Evolutionary conservation across 2,797 vertebrate species (phyloP), one percentile per base, ranked within the genome.

Genomic region (Danio tinwini): DNA sequence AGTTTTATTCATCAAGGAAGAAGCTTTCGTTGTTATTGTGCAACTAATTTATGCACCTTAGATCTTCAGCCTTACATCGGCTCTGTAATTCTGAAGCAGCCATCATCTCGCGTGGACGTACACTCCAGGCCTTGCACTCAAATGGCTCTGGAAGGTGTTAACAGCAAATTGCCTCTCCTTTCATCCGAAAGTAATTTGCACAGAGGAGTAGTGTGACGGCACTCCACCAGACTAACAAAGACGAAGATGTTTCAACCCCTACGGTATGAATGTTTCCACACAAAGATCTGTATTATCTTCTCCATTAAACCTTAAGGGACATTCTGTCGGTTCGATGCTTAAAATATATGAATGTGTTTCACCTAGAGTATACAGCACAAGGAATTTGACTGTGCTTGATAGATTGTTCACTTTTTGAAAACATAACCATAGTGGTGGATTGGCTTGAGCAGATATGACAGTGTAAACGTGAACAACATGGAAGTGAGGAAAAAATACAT

Each of bases 181-280:
- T 59, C 56, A 70, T 58, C 70, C 68, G 42, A 61, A 64, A 53
- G 59, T 75, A 75, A 80, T 75, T 69, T 62, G 77, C 52, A 55
- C 47, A 8, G n/a, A 55, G 45, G 56, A 68, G 52, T 5, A 65
- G 45, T 42, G 40, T 19, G 62, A 16, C 4, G 2, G 56, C 71
- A 55, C 50, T 63, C 56, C 6, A 21, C 21, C n/a, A 70, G 47
- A 75, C n/a, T 56, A 21, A 70, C 29, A 56, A 29, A 21, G 14
- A 63, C 45, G 53, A 39, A 49, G 47, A 40, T 61, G 69, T 59
- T 74, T 68, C 55, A 16, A 68, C 19, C 11, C 49, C 19, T 64
- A 40, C 47, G 2, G 4, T 50, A 62, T 82, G 55, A 77, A 72
- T 82, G 77, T 81, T 85, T 81, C 58, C 72, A 56, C 16, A 69